Conservation (phyloP, 2,797 vertebrate genomes). For the Falco concolor region DNA sequence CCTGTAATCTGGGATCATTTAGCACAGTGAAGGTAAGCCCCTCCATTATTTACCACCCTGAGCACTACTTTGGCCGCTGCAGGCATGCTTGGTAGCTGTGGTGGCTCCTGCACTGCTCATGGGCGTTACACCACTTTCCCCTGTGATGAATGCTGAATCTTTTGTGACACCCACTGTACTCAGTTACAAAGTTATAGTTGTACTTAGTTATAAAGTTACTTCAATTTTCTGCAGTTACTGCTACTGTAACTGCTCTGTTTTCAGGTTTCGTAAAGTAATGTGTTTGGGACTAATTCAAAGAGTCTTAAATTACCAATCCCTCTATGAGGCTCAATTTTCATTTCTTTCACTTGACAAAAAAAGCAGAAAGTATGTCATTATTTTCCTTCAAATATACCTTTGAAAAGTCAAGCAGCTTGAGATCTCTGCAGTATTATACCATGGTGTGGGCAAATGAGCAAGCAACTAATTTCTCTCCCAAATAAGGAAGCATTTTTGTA, state of each 20-base stretch:
- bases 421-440: background rate
- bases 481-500: background rate
- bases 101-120: background rate
- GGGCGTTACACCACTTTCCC: background rate
- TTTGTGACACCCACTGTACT: background rate
- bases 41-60: background rate
- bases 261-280: background rate
- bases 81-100: background rate
- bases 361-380: background rate
- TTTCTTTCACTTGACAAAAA: background rate
- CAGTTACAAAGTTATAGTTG: background rate
- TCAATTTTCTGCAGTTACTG: background rate
- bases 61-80: background rate
- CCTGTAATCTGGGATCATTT: background rate
- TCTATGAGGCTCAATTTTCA: background rate
- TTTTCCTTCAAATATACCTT: conserved; percentile 2
- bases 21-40: background rate
- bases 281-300: background rate
- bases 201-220: background rate
- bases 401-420: conserved; percentile 7
- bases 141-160: background rate
- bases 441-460: background rate
- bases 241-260: background rate
- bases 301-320: background rate
- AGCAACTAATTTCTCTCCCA: background rate